phyloP scores from a whole-genome alignment of 2,113 vertebrate species.

The Saccopteryx bilineata region DNA sequence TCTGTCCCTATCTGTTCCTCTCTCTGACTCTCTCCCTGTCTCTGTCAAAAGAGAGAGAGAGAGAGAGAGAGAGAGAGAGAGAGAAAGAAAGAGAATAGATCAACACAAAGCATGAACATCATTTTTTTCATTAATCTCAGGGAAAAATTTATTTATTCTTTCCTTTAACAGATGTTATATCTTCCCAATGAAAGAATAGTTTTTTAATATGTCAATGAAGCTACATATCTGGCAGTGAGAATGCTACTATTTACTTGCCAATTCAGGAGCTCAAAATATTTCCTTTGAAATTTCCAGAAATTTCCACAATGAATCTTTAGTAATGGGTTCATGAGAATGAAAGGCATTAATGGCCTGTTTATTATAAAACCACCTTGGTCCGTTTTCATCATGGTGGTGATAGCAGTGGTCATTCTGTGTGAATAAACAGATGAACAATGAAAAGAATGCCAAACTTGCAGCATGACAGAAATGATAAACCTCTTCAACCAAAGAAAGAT shows the following conservation, averaged over 20 bases:
- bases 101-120: constrained; percentile 72
- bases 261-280: constrained; percentile 35
- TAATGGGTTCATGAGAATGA: not conserved
- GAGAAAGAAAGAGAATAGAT: constrained; percentile 28
- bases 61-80: too few relatives aligned
- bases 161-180: constrained; percentile 50
- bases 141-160: constrained; percentile 60
- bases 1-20: too few relatives aligned
- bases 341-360: not conserved
- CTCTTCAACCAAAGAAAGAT: not conserved
- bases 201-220: constrained; percentile 25
- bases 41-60: too few relatives aligned
- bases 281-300: not conserved
- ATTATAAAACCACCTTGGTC: constrained; percentile 18
- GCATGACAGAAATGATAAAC: not conserved
- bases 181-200: constrained; percentile 28
- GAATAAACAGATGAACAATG: not conserved
- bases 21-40: too few relatives aligned
- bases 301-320: not conserved
- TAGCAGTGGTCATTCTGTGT: not conserved
- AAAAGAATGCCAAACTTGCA: constrained; percentile 22
- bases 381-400: not conserved
- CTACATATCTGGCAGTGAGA: not conserved
- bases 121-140: constrained; percentile 51
- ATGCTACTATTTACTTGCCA: not conserved